Evolutionary conservation across 2,888 invertebrate genomes (phyloP), one percentile per base, ranked within the genome.

Genomic region (Phyto melanocephala): DNA sequence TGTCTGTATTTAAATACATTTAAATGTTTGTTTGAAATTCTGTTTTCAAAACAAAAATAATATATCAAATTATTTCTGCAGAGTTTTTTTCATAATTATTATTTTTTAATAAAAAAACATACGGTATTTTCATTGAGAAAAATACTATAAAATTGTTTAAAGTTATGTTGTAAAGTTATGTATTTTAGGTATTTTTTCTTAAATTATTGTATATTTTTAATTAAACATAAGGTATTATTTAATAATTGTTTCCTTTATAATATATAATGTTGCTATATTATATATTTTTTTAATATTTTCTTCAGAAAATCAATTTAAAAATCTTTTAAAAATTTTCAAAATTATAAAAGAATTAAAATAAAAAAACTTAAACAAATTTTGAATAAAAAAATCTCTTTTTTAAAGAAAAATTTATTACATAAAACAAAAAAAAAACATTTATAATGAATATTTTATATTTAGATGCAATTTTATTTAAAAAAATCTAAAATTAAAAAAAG

Each of bases 101-200:
- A 37, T 37, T 17, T 40, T 74, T 74, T 71, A 45, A 63, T 40
- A 17, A n/a, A 62, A 72, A 52, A 52, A 42, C 63, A n/a, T n/a
- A n/a, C n/a, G n/a, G n/a, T 74, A 8, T 13, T 65, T 77, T 58
- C 37, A 58, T 33, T 50, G 63, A 70, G 28, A 65, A 75, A n/a
- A 76, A 76, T 76, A 54, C 54, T 76, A 67, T 72, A 72, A 72
- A 72, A 60, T 28, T 58, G 2, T 70, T 58, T 65, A 79, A 71
- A 80, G 70, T 75, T 71, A 71, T 45, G 22, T 56, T 60, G 35
- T 2, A 45, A 60, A 71, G 8, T 60, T 24, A 28, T 65, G 35
- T 60, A 37, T 2, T 65, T 40, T 68, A 52, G 52, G 13, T 67
- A 52, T 65, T 40, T 65, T 58, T 60, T 24, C n/a, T 68, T 65